Base-by-base conservation (phyloP, 2,888 invertebrate species). In the Mimas tiliae region DNA sequence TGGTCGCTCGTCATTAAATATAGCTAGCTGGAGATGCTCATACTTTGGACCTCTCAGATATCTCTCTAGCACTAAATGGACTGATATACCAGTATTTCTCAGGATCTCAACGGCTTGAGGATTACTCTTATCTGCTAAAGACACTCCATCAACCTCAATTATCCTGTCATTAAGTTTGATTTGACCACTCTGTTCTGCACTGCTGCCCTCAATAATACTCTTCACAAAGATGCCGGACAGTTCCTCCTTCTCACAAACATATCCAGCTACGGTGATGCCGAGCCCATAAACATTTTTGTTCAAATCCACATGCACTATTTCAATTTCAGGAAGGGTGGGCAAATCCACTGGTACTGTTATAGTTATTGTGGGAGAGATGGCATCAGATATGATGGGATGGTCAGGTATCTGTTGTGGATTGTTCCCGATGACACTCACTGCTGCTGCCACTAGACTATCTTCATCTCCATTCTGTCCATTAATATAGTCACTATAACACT, bases 201-300 rank as follows among this genome's bases (percentile, higher is more conserved):
- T 98, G 89, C 99, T 99, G 65, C 98, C 98, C 84, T 98, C 97
- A 81, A 98, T 98, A 77, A 99, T 98, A 86, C 99, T 99, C 90
- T 99, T 99, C 19, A 99, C 99, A 94, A 99, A 99, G 82, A 99
- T 99, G 8, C 99, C 99, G n/a, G 98, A 99, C 64, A 99, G 95
- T 89, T 99, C 99, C 92, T 99, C 99, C 92, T 98, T 98, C 88
- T 98, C 98, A 90, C 99, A 98, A 51, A 99, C 98, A 91, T 99
- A 99, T 62, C 99, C 99, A 3, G 99, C 99, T 65, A 99, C 98
- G 3, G 99, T 99, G 76, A 99, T 98, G 58, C 99, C 99, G 69
- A 98, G 94, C 42, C 99, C 97, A 81, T 98, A 97, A 68, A 97
- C 96, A 91, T 98, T 98, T 89, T 99, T 99, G 80, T 96, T 95